phyloP scores from a whole-genome alignment of 2,113 vertebrate genomes.

The Myodes glareolus region DNA sequence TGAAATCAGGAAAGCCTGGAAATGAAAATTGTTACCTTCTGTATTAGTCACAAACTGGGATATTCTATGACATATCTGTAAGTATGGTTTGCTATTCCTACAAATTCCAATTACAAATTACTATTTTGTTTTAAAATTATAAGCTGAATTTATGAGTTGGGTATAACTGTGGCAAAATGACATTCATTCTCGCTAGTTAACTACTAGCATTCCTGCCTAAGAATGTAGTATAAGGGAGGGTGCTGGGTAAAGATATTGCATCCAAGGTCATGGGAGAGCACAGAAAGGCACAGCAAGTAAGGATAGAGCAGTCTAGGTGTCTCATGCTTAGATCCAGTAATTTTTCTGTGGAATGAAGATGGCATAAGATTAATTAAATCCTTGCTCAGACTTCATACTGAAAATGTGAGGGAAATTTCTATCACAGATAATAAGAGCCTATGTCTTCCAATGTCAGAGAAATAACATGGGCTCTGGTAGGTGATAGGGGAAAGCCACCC shows the following conservation, averaged over 20 bases:
- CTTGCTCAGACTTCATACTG: not conserved
- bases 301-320: accelerated
- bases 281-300: not conserved
- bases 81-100: not conserved
- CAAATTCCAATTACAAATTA: not conserved
- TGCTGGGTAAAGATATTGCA: accelerated
- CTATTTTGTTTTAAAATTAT: not conserved
- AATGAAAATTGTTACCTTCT: not conserved
- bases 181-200: not conserved
- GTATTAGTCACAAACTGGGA: not conserved
- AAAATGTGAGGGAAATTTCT: not conserved
- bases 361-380: not conserved
- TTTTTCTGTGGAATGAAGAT: not conserved
- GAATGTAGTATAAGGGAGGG: not conserved
- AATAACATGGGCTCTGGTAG: too few species aligned
- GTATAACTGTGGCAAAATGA: accelerated
- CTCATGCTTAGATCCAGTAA: not conserved
- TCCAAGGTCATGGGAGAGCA: too few species aligned
- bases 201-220: too few species aligned
- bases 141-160: not conserved
- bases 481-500: not conserved
- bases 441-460: accelerated
- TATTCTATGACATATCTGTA: not conserved
- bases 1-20: not conserved
- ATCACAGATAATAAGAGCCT: not conserved